Conservation (phyloP, 2,113 vertebrate species). For the Halichoerus grypus region DNA sequence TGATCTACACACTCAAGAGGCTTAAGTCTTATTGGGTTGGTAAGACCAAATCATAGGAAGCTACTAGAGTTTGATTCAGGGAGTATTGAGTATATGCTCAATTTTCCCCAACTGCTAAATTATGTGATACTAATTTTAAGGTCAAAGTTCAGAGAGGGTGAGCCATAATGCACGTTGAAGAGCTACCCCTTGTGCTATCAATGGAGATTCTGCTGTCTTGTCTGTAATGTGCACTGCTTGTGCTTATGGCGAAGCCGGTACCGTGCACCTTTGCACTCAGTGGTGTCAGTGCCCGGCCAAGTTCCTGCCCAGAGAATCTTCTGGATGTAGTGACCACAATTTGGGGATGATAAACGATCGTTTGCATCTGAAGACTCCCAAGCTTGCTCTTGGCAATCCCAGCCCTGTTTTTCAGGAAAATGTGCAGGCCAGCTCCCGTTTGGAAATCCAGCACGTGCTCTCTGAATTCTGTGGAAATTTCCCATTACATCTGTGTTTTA, state of each 20-base stretch:
- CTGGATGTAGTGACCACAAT: neutral
- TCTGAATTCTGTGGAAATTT: neutral
- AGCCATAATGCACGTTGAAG: neutral
- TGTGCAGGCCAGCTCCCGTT: neutral
- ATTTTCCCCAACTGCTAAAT: neutral
- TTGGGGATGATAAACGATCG: neutral
- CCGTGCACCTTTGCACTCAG: neutral
- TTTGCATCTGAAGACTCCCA: neutral
- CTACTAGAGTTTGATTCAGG: neutral
- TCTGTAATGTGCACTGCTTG: neutral
- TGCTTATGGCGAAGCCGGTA: neutral
- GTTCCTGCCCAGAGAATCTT: conserved; percentile 7
- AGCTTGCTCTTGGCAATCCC: neutral
- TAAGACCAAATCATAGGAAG: neutral
- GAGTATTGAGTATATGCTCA: neutral
- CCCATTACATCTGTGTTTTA: conserved; percentile 46
- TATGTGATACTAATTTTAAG: neutral
- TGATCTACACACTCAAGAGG: neutral
- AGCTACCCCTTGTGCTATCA: neutral
- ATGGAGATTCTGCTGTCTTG: neutral
- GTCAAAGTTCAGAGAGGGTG: neutral
- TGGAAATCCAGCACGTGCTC: neutral
- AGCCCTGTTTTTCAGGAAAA: neutral
- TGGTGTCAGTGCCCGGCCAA: neutral
- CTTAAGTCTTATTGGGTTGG: neutral